Evolutionary conservation across 2,113 vertebrate genomes (phyloP), one percentile per base, ranked within the genome.

Genomic region (Pycnonotus jocosus): DNA sequence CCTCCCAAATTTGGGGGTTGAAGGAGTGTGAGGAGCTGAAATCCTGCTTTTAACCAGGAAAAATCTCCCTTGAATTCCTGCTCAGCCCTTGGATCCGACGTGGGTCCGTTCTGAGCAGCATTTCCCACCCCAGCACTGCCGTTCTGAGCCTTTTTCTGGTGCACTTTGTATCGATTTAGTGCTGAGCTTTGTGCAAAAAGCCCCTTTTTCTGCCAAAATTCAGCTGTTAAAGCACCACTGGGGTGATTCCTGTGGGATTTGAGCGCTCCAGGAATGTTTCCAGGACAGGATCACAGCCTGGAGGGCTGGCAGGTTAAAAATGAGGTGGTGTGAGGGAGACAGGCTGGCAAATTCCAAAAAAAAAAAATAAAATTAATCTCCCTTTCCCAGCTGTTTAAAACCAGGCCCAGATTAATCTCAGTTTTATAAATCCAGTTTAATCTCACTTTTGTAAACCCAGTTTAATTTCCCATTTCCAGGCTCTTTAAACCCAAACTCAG

Each of bases 81-180:
- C 64, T 27, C 14, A 1, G 19, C 6, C 17, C 61, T 45, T 25
- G 2, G 33, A 5, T 62, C 8, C 4, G 2, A 1, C 1, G 12
- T 15, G 31, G 15, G 8, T 23, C 51, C 0, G 0, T 40, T 31
- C 30, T 28, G 33, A 79, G 79, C 74, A 20, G 60, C 27, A 24
- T 42, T 74, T 72, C 37, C 61, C 31, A 14, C 11, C 37, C 42
- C 42, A 22, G 10, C 30, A 3, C 44, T 1, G 3, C 38, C 8
- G 11, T 38, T 38, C 38, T 33, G 28, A 38, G 64, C 9, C 61
- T 20, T 40, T n/a, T n/a, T n/a, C 31, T 56, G 24, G 30, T 47
- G 35, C 48, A 9, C 70, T 76, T 68, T 1, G 2, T 19, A 1
- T 15, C 10, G 6, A 3, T 78, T 27, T 4, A 53, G 30, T 12